These are phyloP conservation scores for Falco concolor DNA, from an alignment of 2,797 vertebrate species.

Conservation along the genomic window DNA sequence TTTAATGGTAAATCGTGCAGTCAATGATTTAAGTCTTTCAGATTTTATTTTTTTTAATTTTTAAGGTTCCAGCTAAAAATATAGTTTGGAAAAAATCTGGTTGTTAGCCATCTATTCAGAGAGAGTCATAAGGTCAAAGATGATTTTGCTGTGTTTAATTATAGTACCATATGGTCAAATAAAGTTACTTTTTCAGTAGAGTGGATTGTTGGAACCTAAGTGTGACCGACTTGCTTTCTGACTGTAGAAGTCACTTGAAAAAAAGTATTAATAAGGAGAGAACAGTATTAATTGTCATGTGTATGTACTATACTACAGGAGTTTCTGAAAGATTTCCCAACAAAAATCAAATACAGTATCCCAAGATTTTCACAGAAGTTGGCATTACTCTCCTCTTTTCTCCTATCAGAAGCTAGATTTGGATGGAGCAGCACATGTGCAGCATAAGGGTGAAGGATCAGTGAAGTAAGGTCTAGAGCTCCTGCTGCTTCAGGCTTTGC, in stretches of 20 bases:
- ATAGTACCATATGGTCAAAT: neutral
- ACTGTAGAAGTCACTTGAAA: constrained; percentile 10
- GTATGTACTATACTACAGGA: neutral
- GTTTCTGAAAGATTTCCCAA: constrained; percentile 6
- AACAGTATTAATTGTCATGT: neutral
- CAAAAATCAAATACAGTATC: neutral
- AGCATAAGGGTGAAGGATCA: neutral
- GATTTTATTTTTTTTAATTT: neutral
- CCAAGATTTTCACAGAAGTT: neutral
- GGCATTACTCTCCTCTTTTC: neutral
- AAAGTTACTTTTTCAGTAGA: neutral
- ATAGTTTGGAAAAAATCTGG: neutral
- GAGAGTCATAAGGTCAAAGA: neutral
- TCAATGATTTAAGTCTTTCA: neutral
- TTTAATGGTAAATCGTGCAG: constrained; percentile 9
- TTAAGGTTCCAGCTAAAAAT: neutral
- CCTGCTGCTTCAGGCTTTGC: neutral
- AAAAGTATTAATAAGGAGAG: neutral
- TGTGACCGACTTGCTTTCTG: neutral
- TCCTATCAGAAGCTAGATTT: neutral
- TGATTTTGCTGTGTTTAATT: neutral
- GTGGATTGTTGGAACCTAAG: neutral
- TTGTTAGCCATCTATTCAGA: neutral
- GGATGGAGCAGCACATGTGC: neutral
- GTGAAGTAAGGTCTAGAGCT: neutral